Percentiles rank a stretch among this genome's conserved stretches.
Evolutionary conservation across 2,113 vertebrate species (phyloP).

Genomic region (Pluvialis apricaria): DNA sequence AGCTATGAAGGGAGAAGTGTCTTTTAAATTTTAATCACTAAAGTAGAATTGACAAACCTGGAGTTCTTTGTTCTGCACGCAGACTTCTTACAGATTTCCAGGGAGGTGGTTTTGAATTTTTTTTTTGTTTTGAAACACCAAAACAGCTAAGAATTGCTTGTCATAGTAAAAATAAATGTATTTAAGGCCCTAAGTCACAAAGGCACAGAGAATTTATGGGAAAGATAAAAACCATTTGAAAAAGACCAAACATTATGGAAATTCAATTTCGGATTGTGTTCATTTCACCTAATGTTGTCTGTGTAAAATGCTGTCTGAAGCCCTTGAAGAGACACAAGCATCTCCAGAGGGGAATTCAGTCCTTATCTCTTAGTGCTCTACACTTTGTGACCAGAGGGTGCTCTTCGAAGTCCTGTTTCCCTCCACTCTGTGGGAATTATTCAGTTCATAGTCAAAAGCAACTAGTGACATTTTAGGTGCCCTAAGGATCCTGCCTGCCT

Average conservation of each 20-base stretch:
- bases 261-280: background rate
- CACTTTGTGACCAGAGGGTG: background rate
- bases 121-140: background rate
- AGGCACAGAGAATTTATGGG: background rate
- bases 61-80: background rate
- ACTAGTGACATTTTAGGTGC: background rate
- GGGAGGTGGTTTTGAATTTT: background rate
- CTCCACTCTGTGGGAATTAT: background rate
- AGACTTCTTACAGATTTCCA: background rate
- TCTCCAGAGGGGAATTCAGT: background rate
- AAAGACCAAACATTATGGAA: background rate
- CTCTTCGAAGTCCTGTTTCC: background rate
- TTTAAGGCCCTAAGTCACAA: background rate
- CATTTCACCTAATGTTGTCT: background rate
- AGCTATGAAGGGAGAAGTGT: background rate
- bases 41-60: background rate
- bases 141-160: background rate
- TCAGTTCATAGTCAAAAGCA: background rate
- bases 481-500: background rate
- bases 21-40: background rate
- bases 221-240: background rate
- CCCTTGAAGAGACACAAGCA: background rate
- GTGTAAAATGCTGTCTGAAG: background rate
- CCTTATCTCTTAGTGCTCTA: background rate
- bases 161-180: background rate